These are phyloP conservation scores for Muricea muricata DNA, from an alignment of 92 coral and sea anemone genomes.

Conservation along the genomic window DNA sequence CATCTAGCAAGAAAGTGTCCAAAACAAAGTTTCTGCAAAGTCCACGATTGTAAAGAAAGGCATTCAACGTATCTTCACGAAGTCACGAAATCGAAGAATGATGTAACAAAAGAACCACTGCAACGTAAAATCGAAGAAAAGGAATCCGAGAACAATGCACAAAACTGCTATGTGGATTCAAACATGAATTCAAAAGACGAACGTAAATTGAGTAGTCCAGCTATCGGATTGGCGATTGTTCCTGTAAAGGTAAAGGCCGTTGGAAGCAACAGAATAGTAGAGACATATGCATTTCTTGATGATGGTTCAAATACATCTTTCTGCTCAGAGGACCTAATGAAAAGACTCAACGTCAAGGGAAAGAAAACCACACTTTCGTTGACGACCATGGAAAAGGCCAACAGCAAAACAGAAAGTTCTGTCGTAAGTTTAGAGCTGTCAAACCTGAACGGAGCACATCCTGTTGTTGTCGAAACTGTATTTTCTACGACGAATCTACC, in stretches of 20 bases:
- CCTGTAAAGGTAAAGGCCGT: slow-evolving; percentile 67
- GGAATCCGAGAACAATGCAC: background rate
- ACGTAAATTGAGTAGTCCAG: background rate
- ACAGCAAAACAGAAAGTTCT: slow-evolving; percentile 37
- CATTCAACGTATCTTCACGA: slow-evolving; percentile 34
- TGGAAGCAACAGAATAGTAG: slow-evolving; percentile 44
- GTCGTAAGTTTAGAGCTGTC: slow-evolving; percentile 55
- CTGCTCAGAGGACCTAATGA: slow-evolving; percentile 59
- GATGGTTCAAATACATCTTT: slow-evolving; percentile 77
- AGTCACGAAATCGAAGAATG: background rate
- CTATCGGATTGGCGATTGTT: slow-evolving; percentile 37
- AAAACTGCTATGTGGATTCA: background rate
- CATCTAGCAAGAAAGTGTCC: slow-evolving; percentile 14
- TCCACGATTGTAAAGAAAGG: background rate
- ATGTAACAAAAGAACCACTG: background rate
- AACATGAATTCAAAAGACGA: background rate
- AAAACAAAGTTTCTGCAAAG: slow-evolving; percentile 17
- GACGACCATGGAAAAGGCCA: slow-evolving; percentile 57
- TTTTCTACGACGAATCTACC: slow-evolving; percentile 60
- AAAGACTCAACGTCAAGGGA: slow-evolving; percentile 31
- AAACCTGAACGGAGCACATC: slow-evolving; percentile 44
- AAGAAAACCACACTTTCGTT: slow-evolving; percentile 55
- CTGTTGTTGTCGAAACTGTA: slow-evolving; percentile 48
- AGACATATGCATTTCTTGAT: slow-evolving; percentile 76
- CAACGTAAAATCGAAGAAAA: background rate